A percentile compares a stretch with the other conserved stretches of the same genome.
Evolutionary conservation across 2,113 vertebrate genomes (phyloP).

Genomic region (Nannobrachium achirus): DNA sequence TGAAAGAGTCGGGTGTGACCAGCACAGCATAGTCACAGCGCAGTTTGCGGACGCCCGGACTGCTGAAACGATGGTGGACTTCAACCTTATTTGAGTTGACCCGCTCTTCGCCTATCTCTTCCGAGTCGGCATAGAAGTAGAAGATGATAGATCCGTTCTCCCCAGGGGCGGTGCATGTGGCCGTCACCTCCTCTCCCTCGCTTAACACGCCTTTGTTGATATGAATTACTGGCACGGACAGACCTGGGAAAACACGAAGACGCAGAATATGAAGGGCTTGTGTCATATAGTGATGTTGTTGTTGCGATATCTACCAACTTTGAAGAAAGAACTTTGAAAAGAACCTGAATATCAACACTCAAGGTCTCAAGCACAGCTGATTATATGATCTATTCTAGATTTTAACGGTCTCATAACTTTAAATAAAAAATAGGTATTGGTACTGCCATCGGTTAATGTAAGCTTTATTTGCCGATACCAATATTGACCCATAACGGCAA

Average conservation of each 20-base stretch:
- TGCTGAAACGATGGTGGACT: background rate
- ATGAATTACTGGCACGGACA: conserved; percentile 61
- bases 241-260: conserved; percentile 51
- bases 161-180: conserved; percentile 52
- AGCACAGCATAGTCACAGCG: conserved; percentile 64
- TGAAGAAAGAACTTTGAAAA: background rate
- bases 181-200: conserved; percentile 62
- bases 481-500: too few species aligned
- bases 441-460: too few species aligned
- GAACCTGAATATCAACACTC: background rate
- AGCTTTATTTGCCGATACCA: too few species aligned
- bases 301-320: background rate
- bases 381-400: too few species aligned
- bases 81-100: background rate
- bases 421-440: too few species aligned
- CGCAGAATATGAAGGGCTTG: background rate
- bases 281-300: background rate
- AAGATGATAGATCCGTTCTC: conserved; percentile 63
- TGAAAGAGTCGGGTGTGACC: accelerated
- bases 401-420: too few species aligned
- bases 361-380: background rate
- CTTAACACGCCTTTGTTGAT: conserved; percentile 20
- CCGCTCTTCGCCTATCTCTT: background rate
- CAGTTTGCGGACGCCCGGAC: conserved; percentile 32
- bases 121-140: conserved; percentile 48